phyloP scores from a whole-genome alignment of 2,113 vertebrate genomes.

The Zapornia atra region DNA sequence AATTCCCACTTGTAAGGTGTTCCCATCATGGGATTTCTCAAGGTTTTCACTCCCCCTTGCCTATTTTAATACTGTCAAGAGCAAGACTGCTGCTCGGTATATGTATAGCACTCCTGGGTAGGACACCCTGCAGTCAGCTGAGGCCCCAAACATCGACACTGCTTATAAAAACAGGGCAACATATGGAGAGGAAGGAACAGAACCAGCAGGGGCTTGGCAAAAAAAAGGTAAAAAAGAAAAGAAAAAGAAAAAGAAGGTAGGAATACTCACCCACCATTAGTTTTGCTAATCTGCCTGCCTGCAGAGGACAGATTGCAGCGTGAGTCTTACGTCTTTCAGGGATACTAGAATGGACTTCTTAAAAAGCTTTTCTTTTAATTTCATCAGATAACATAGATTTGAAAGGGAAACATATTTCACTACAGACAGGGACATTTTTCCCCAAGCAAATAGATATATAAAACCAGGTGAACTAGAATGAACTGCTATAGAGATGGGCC shows the following conservation, averaged over 20 bases:
- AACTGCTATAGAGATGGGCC: not conserved
- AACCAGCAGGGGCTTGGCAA: constrained; percentile 30
- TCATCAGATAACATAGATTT: constrained; percentile 11
- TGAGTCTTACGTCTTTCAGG: constrained; percentile 8
- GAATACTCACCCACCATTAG: not conserved
- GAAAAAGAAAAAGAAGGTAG: not conserved
- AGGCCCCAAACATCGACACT: not conserved
- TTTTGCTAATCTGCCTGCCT: constrained; percentile 5
- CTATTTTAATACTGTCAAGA: not conserved
- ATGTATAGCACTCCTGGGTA: not conserved
- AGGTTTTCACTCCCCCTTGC: not conserved
- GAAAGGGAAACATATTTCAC: constrained; percentile 27
- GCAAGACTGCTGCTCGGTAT: not conserved
- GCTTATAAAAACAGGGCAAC: not conserved
- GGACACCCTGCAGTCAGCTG: not conserved
- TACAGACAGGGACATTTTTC: not conserved
- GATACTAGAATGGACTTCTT: constrained; percentile 14
- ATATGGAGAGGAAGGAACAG: constrained; percentile 40
- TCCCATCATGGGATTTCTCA: not conserved
- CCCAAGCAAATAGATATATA: constrained; percentile 16
- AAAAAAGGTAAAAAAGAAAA: not conserved
- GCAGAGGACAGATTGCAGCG: not conserved
- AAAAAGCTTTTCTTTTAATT: constrained; percentile 42
- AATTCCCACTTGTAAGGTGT: not conserved
- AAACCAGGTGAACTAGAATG: constrained; percentile 19